Conservation (phyloP, 2,888 invertebrate genomes). For the Melitaea athalia region DNA sequence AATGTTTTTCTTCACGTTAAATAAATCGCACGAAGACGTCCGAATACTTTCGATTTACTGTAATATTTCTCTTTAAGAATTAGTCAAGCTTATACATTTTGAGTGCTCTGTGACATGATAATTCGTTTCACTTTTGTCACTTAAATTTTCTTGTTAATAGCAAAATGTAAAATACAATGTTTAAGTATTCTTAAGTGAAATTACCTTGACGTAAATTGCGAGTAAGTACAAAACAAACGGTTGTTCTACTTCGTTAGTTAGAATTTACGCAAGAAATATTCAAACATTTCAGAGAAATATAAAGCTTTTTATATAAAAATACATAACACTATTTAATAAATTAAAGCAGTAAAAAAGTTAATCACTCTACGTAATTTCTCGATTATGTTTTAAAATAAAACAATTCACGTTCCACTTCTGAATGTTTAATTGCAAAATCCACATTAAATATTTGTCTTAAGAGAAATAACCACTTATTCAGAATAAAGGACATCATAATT, state of each 20-base stretch:
- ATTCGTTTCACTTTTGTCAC: slow-evolving; percentile 36
- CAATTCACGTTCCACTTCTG: neutral
- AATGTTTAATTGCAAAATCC: slow-evolving; percentile 3
- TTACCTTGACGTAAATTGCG: slow-evolving; percentile 39
- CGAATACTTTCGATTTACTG: slow-evolving; percentile 15
- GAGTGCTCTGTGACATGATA: slow-evolving; percentile 38
- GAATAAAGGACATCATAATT: slow-evolving; percentile 34
- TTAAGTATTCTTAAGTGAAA: slow-evolving; percentile 38
- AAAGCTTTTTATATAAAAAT: neutral
- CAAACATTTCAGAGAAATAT: neutral
- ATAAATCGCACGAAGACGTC: neutral
- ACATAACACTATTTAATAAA: neutral
- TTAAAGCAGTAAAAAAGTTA: neutral
- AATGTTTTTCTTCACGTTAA: neutral
- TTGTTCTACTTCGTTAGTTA: slow-evolving; percentile 34
- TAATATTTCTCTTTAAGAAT: slow-evolving; percentile 43
- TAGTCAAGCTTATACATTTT: slow-evolving; percentile 30
- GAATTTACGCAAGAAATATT: slow-evolving; percentile 24
- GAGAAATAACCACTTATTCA: slow-evolving; percentile 20
- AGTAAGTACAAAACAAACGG: slow-evolving; percentile 36
- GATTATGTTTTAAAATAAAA: neutral
- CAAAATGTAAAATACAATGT: slow-evolving; percentile 32
- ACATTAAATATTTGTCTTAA: slow-evolving; percentile 22
- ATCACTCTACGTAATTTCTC: neutral
- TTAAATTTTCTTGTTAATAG: slow-evolving; percentile 31